Evolutionary conservation across 2,113 vertebrate species (phyloP).

Genomic region (Cryptomyrus ogoouensis): DNA sequence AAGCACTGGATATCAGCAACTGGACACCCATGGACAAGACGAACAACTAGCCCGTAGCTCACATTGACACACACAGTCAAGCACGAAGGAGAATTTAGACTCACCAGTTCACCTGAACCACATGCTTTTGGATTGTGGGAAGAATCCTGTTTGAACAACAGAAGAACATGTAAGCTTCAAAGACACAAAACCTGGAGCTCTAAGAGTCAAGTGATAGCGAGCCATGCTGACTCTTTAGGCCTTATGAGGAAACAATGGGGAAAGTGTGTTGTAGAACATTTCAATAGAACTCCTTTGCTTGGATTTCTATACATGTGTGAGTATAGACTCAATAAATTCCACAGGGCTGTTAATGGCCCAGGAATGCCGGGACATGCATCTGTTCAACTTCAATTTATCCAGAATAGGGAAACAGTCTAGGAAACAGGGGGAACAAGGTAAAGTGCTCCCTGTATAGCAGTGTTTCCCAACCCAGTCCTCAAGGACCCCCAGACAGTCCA

Average conservation of each 20-base stretch:
- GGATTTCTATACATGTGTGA: not conserved
- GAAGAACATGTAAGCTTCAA: not conserved
- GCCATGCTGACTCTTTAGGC: not conserved
- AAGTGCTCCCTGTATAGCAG: not conserved
- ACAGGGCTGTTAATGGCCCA: not conserved
- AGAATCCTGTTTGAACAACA: not conserved
- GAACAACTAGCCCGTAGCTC: not conserved
- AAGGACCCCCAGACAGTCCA: too few relatives aligned
- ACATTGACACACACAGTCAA: not conserved
- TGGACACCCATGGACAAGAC: not conserved
- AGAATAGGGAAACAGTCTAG: not conserved
- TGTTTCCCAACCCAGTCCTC: not conserved
- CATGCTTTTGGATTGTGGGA: not conserved
- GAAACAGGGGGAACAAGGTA: too few relatives aligned
- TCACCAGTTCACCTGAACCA: not conserved
- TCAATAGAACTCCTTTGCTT: not conserved
- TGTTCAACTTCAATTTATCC: not conserved
- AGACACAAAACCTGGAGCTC: not conserved
- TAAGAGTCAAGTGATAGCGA: not conserved
- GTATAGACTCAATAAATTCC: not conserved
- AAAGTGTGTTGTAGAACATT: not conserved
- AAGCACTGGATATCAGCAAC: not conserved
- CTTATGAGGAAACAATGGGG: not conserved
- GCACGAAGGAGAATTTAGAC: not conserved
- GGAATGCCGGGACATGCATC: not conserved